phyloP scores from a whole-genome alignment of 2,888 invertebrate species.

The Philonicus albiceps region DNA sequence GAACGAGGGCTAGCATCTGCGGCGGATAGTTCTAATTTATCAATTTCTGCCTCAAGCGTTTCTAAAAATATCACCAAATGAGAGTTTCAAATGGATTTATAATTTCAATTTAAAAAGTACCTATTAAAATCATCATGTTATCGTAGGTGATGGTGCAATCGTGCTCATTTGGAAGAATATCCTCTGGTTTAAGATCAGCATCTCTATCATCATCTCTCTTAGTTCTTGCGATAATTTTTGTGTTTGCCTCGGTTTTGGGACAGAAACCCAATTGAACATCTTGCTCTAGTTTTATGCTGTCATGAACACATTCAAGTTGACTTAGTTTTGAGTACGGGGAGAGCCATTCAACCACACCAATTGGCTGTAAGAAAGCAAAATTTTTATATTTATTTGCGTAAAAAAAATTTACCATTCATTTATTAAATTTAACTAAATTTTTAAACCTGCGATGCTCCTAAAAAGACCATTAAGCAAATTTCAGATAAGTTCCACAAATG shows the following conservation, averaged over 20 bases:
- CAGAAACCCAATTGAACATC: slow-evolving; percentile 78
- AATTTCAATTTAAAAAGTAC: slow-evolving; percentile 60
- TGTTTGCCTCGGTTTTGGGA: slow-evolving; percentile 72
- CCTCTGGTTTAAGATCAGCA: slow-evolving; percentile 77
- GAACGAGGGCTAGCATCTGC: slow-evolving; percentile 67
- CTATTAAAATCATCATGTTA: slow-evolving; percentile 83
- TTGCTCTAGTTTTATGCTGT: slow-evolving; percentile 90
- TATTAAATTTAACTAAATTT: too few relatives aligned
- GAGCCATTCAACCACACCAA: slow-evolving; percentile 87
- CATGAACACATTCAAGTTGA: slow-evolving; percentile 92
- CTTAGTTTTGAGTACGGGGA: slow-evolving; percentile 82
- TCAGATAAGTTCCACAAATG: too few relatives aligned
- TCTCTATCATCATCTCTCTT: slow-evolving; percentile 83
- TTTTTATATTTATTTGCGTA: background rate
- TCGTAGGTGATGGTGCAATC: slow-evolving; percentile 80
- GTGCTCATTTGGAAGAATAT: slow-evolving; percentile 79
- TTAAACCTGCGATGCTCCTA: too few relatives aligned
- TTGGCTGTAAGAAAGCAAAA: slow-evolving; percentile 59
- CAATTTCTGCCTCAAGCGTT: slow-evolving; percentile 82
- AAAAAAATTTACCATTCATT: too few relatives aligned
- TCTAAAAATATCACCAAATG: slow-evolving; percentile 64
- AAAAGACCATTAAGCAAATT: too few relatives aligned
- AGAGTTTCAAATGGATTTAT: background rate
- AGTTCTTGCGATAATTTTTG: slow-evolving; percentile 77
- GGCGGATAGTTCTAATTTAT: slow-evolving; percentile 74